Evolutionary conservation across 2,797 vertebrate genomes (phyloP), one percentile per base, ranked within the genome.

Genomic region (Schizopygopsis pylzovi): DNA sequence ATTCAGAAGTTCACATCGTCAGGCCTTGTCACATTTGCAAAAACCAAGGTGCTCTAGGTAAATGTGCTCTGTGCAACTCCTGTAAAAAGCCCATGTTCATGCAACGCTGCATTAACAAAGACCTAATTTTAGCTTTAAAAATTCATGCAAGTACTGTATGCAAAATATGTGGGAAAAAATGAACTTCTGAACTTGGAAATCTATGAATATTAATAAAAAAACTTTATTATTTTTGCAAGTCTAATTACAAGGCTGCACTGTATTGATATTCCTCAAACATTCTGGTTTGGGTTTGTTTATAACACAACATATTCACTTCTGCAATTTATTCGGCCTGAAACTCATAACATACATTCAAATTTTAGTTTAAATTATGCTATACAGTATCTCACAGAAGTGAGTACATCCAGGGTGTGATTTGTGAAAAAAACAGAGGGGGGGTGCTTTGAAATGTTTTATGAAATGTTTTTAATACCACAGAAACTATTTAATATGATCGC

Each of bases 241-340:
- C 22, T 61, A 79, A 79, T 79, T 61, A 61, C 49, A 56, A 77
- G 49, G 75, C 75, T 77, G 33, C 18, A 39, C 49, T 39, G 33
- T 15, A 39, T 56, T 56, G 20, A 39, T 56, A 56, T 77, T 77
- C 75, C 18, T 56, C 20, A 39, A 56, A 77, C 18, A 56, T 77
- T 54, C 28, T 39, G 49, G 47, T 76, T 54, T 22, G 28, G 18
- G 28, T 76, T 37, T 54, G 47, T 12, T 54, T 16, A 37, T 33
- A 52, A 37, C 47, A 52, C 47, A 33, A 13, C 6, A 6, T n/a
- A 52, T 75, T 52, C 1, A 20, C 52, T 76, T 49, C 45, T 72
- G 22, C 2, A 28, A 16, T 16, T 75, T 25, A 54, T 76, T 54
- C 18, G 16, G 47, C 18, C 73, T 76, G 25, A 52, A 52, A 25